Evolutionary conservation across 2,888 invertebrate species (phyloP).

Genomic region (Cordilura impudica): DNA sequence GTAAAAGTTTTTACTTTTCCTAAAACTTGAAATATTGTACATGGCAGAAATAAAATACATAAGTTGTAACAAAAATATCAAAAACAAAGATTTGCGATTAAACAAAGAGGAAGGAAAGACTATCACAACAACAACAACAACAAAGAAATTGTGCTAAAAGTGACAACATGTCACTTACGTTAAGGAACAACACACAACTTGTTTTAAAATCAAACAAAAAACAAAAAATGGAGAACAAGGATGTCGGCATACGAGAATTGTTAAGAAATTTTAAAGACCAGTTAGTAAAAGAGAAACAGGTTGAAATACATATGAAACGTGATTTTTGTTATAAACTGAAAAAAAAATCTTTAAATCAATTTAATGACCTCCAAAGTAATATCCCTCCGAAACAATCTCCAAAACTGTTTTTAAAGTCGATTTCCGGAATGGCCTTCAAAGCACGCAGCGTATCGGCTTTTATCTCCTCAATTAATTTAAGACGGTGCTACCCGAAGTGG

Average conservation of each 20-base stretch:
- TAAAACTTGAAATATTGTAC: neutral
- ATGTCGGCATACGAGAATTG: neutral
- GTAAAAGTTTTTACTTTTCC: constrained; percentile 25
- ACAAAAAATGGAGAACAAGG: constrained; percentile 24
- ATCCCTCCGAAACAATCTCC: too few relatives aligned
- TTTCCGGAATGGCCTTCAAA: too few relatives aligned
- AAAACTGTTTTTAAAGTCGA: too few relatives aligned
- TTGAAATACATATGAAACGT: too few relatives aligned
- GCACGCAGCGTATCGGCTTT: too few relatives aligned
- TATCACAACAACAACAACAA: constrained; percentile 4
- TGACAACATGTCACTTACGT: constrained; percentile 49
- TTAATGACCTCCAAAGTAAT: too few relatives aligned
- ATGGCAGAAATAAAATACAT: neutral
- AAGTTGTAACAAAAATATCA: neutral
- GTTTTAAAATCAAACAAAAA: constrained; percentile 21
- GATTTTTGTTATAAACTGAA: too few relatives aligned
- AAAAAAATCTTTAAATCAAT: too few relatives aligned
- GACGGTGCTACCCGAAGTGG: too few relatives aligned
- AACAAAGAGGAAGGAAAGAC: neutral
- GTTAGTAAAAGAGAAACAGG: neutral
- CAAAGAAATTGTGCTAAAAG: constrained; percentile 38
- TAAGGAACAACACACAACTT: constrained; percentile 29
- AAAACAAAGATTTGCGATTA: constrained; percentile 39
- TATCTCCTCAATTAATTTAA: too few relatives aligned
- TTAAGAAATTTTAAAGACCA: too few relatives aligned